Evolutionary conservation across 2,113 vertebrate species (phyloP), one percentile per base, ranked within the genome.

Genomic region (Amblyopsis rosae): DNA sequence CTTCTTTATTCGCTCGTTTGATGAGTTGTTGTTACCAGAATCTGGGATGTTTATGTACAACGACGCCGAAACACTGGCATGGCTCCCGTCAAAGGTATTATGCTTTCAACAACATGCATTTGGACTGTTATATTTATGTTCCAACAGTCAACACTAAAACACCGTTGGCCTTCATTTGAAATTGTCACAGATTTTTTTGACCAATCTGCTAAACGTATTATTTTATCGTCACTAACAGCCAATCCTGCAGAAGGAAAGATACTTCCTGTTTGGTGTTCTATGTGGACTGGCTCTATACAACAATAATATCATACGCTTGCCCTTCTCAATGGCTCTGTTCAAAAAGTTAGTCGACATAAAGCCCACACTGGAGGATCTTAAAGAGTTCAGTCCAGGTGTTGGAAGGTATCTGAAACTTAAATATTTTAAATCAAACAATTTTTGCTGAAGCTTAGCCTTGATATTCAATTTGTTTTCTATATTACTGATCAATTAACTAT

Each of bases 11-110:
- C 71, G 82, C 17, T 11, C 92, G 1, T 93, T 93, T 86, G 64
- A 91, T 13, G 67, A 92, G 56, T 71, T 94, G 68, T 1, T 82
- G 13, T 80, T 70, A 5, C 55, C 82, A 56, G 71, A 90, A 6
- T 92, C 82, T 59, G 80, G 60, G 11, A 87, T 94, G 88, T 91
- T 93, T 71, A 66, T 26, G 1, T 91, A 88, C 61, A 82, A 87
- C 17, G 81, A 93, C 54, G 66, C 85, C 0, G 7, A 73, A 53
- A 89, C 83, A 6, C 81, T 62, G 59, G 84, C 92, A 47, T 95
- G 94, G 93, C 94, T 94, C 79, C 88, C 93, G n/a, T 70, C 84
- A 26, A 80, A 9, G 48, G 93, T 95, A 68, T 82, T 88, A 3
- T 61, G 47, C 10, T 47, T 32, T 51, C 33, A 5, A 11, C 16